These are phyloP conservation scores for Stigmatopora nigra DNA, from an alignment of 2,113 vertebrate species.

Conservation along the genomic window DNA sequence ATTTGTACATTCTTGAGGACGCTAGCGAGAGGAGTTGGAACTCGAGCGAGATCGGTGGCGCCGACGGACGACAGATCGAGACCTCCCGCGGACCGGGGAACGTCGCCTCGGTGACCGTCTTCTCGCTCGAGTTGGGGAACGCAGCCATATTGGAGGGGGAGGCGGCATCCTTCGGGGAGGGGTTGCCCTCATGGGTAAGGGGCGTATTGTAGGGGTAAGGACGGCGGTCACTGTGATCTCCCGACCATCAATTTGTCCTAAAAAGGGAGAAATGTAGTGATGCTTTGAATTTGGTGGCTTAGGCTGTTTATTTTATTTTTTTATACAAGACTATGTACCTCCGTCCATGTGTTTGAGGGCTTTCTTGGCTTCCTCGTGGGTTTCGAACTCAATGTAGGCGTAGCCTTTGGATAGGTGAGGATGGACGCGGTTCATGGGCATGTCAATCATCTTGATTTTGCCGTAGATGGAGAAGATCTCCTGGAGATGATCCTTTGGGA, in stretches of 20 bases:
- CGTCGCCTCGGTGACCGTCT: slow-evolving; percentile 88
- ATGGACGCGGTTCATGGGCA: slow-evolving; percentile 87
- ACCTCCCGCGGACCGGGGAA: slow-evolving; percentile 80
- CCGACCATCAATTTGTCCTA: slow-evolving; percentile 96
- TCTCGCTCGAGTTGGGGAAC: slow-evolving; percentile 89
- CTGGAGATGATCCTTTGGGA: slow-evolving; percentile 87
- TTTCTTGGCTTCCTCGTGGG: slow-evolving; percentile 85
- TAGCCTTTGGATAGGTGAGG: slow-evolving; percentile 89
- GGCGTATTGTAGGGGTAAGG: slow-evolving; percentile 78
- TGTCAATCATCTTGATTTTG: slow-evolving; percentile 96
- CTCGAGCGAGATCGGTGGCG: slow-evolving; percentile 89
- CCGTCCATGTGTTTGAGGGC: slow-evolving; percentile 97
- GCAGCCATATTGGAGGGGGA: slow-evolving; percentile 88
- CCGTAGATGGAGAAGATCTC: slow-evolving; percentile 95
- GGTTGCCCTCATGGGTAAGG: slow-evolving; percentile 74
- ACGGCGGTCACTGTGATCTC: slow-evolving; percentile 93
- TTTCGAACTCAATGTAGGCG: slow-evolving; percentile 93
- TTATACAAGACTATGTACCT: slow-evolving; percentile 62
- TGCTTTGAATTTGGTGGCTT: too few relatives aligned
- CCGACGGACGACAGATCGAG: slow-evolving; percentile 80
- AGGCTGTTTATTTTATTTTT: too few relatives aligned
- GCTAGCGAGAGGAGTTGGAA: slow-evolving; percentile 89
- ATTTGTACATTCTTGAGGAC: background rate
- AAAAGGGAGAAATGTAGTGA: background rate
- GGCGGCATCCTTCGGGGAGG: slow-evolving; percentile 90